Base-by-base conservation (phyloP, 64 coral and sea anemone genomes). In the Pachyseris speciosa region DNA sequence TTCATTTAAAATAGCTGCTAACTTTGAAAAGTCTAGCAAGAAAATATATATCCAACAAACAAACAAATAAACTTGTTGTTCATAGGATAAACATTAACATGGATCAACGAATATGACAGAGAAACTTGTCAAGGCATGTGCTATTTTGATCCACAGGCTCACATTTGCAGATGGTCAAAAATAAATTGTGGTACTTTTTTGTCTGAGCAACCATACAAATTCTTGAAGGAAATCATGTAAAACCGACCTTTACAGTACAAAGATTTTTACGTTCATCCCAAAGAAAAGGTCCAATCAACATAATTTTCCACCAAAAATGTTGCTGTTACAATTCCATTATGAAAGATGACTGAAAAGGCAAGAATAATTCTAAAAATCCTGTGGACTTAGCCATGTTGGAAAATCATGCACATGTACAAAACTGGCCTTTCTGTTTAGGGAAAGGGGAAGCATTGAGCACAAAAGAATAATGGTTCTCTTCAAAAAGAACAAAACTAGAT, bases 401-500 rank as follows among this genome's bases (percentile, higher is more conserved):
- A 80, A 81, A 63, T 61, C 11, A 4, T 15, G 20, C 9, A 19
- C 27, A 11, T 39, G 48, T 37, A 37, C 53, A 61, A 81, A 61
- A 20, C 51, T 38, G 30, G 11, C 30, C 2, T 61, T 61, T 41
- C 77, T 63, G n/a, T 41, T 81, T 22, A 22, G 34, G 77, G 53
- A 63, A 57, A 22, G 49, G 49, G 29, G 20, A 81, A 60, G 36
- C 52, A 81, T 19, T 81, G 51, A 81, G 12, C 8, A 61, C 19
- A 34, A 63, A 53, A 60, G 52, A 81, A 81, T 50, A 51, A 50
- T 63, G n/a, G 31, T 24, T 26, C 77, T 81, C 9, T 61, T 61
- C 31, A 81, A 40, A 60, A 38, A 63, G 77, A 42, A 81, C 33
- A 39, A 60, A 61, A 37, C 32, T 39, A 9, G 9, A 26, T 24